Percentiles rank a stretch among this genome's conserved stretches.
Conservation (phyloP, 2,888 invertebrate genomes). For the Biston stratarius region DNA sequence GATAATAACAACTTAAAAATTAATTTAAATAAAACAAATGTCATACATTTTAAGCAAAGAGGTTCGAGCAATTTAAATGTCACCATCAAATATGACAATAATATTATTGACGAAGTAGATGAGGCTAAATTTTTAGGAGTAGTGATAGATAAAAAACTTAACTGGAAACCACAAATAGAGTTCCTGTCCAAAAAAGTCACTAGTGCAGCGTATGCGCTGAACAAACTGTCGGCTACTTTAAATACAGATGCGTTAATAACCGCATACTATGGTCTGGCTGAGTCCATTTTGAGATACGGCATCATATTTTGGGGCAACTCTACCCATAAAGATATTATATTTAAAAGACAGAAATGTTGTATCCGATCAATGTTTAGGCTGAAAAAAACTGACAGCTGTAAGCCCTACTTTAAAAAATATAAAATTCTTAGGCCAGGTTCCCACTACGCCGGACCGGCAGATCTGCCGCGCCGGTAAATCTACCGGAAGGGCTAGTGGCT, state of each 20-base stretch:
- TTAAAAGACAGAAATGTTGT: neutral
- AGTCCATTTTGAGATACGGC: neutral
- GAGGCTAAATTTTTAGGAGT: neutral
- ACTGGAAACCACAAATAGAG: neutral
- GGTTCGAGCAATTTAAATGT: neutral
- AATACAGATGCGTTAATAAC: neutral
- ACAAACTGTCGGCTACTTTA: neutral
- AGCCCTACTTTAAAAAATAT: no score
- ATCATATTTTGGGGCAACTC: constrained; percentile 1
- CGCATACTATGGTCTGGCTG: neutral
- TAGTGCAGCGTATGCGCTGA: neutral
- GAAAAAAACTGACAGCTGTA: no score
- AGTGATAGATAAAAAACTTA: neutral
- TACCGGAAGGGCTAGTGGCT: no score
- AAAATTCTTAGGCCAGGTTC: no score
- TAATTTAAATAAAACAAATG: neutral
- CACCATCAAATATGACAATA: neutral
- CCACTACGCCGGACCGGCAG: no score
- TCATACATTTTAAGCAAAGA: neutral
- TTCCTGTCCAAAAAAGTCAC: neutral
- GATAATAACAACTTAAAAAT: no score
- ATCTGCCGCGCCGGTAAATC: no score
- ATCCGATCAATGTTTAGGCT: no score
- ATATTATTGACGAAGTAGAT: neutral
- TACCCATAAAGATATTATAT: neutral